Evolutionary conservation across 2,113 vertebrate species (phyloP), one percentile per base, ranked within the genome.

Genomic region (Xyrauchen texanus): DNA sequence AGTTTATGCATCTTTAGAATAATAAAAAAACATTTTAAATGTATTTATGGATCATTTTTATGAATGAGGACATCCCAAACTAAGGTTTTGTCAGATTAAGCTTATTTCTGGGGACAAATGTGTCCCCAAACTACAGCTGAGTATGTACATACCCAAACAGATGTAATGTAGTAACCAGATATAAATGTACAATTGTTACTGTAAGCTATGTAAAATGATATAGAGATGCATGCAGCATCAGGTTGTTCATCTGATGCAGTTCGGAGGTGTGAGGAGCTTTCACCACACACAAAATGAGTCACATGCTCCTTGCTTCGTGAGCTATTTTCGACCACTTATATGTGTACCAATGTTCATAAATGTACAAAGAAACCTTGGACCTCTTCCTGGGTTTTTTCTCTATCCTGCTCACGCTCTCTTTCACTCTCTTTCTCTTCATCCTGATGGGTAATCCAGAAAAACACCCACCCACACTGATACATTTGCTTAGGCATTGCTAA

Each of bases 231-330:
- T 34, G 13, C 60, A 73, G 16, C 71, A 79, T 83, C 77, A 76
- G 79, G 67, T 65, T 65, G 61, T 52, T 71, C 64, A 79, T 76
- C 82, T 81, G 81, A 83, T 83, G 34, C 44, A 69, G 55, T 65
- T 62, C 16, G 45, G 79, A 85, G 72, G 67, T 83, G 79, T 81
- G 72, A 85, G 51, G 68, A 85, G 75, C 71, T 76, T 83, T 85
- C 68, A 60, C 62, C 55, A 67, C 76, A 81, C 76, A 81, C 79
- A 76, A 65, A 72, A 76, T 83, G 81, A 83, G 70, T 85, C 84
- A 85, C 75, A 72, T 52, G 47, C 65, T 72, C 57, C 42, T 51
- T 79, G 58, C 67, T 81, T 81, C 76, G 51, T 16, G 45, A 81
- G 77, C 79, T 85, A 83, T 83, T 85, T 83, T 83, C 66, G 52